Base-by-base conservation (phyloP, 2,113 vertebrate genomes). In the Poeciliopsis turrubarensis region DNA sequence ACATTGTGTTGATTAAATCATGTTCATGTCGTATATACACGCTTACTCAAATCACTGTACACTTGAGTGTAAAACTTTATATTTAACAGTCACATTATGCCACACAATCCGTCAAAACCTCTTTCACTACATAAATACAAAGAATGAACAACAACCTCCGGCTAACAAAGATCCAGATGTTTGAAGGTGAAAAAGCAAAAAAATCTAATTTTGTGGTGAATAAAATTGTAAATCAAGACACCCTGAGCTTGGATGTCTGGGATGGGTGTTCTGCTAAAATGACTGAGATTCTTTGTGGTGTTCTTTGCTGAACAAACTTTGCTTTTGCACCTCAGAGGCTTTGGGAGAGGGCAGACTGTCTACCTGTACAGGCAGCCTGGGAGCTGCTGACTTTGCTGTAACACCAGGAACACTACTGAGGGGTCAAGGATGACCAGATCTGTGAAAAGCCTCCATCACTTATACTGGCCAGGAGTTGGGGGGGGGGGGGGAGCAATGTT, bases 11-110 rank as follows among this genome's bases (percentile, higher is more conserved):
- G 1, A 15, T 54, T 81, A 60, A 73, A 77, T 64, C 60, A 72
- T 60, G 39, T 79, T 78, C 77, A 79, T 68, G 84, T 30, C 64
- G 26, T 85, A 87, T 91, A 71, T 87, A 92, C 87, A 90, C 62
- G 63, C 77, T 80, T 32, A 77, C 79, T 81, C 73, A 60, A 60
- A 74, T 69, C 66, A 81, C 74, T 68, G 78, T 72, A 84, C 84
- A 83, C 44, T 70, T 70, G 70, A 82, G 76, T 73, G 70, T 76
- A 72, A 47, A 72, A 86, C 87, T 51, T 13, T 68, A 83, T 51
- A 86, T 65, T 80, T 32, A 73, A 86, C 84, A 69, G 70, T 86
- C 80, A 86, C 85, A 72, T 70, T 72, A 70, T 66, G 67, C 75
- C 31, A 73, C n/a, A 67, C 67, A 47, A 73, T 62, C 70, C 1